Evolutionary conservation across 2,888 invertebrate species (phyloP).

Genomic region (Steinernema carpocapsae): DNA sequence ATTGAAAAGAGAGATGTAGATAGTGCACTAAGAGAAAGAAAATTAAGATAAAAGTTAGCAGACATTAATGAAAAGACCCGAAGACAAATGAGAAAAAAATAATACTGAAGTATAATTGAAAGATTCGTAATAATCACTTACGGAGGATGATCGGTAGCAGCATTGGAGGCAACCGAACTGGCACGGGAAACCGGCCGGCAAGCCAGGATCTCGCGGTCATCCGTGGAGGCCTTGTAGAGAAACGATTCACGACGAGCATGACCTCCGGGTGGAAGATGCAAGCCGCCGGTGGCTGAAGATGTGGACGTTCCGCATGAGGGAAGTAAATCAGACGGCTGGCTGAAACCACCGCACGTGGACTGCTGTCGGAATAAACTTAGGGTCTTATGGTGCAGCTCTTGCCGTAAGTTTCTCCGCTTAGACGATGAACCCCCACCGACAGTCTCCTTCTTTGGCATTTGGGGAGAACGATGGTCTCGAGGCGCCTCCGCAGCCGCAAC

Average conservation of each 20-base stretch:
- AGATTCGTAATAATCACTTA: constrained; percentile 38
- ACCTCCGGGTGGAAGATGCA: constrained; percentile 21
- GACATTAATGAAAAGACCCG: no score
- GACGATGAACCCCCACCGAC: constrained; percentile 21
- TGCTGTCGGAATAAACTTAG: constrained; percentile 23
- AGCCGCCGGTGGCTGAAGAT: constrained; percentile 1
- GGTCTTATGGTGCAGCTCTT: constrained; percentile 16
- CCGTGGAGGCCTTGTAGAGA: constrained; percentile 45
- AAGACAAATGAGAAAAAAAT: no score
- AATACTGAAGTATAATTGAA: no score
- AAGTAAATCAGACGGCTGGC: constrained; percentile 21
- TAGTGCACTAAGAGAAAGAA: not conserved
- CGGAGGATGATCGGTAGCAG: constrained; percentile 41
- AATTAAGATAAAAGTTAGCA: not conserved
- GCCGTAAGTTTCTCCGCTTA: constrained; percentile 1
- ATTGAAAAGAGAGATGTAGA: no score
- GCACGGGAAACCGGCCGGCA: constrained; percentile 53
- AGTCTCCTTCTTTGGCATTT: constrained; percentile 21
- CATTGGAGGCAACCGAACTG: constrained; percentile 50
- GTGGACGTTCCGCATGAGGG: constrained; percentile 15
- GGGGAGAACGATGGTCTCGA: not conserved
- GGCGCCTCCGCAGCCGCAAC: constrained; percentile 30
- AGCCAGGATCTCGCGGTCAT: constrained; percentile 42
- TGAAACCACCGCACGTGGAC: constrained; percentile 29
- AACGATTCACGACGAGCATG: constrained; percentile 53